Base-by-base conservation (phyloP, 2,797 vertebrate species). In the Geotrypetes seraphini region DNA sequence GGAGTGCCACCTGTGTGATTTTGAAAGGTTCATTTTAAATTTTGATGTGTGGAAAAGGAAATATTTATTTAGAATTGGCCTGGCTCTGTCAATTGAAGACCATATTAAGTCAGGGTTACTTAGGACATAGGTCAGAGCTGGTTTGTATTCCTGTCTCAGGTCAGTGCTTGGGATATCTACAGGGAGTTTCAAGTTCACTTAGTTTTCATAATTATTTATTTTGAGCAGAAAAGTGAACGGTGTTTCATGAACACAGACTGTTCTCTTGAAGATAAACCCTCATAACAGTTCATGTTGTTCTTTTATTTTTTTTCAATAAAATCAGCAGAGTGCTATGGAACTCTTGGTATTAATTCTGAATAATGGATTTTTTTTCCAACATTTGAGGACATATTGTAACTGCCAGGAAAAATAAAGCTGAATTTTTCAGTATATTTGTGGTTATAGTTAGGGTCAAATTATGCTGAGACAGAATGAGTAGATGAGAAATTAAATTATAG, bases 371-470 rank as follows among this genome's bases (percentile, higher is more conserved):
- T 69, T 71, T 78, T 80, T 76, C 75, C 61, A 70, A 33, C 28
- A 12, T 38, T 46, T 21, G 21, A 75, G 77, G 70, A 75, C 71
- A 56, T 33, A 25, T 52, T 72, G 68, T 69, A 62, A 71, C 66
- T 83, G 73, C 82, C 77, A 80, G 69, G 63, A 71, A 79, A 73
- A 81, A 78, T 61, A 71, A 38, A 73, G 63, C 60, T 55, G 60
- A 57, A 43, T 29, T 79, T 75, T 77, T 60, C 49, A 13, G 41
- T 53, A 72, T 54, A 38, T 71, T 71, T 53, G 48, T 50, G 72
- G 66, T 54, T 73, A 57, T 59, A 60, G 44, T 33, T 34, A 58
- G 40, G 53, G 36, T 55, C 50, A 40, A 3, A 43, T 63, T 58
- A 42, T 53, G 36, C 39, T 47, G 45, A 49, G 25, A 37, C 37